Base-by-base conservation (phyloP, 2,797 vertebrate species). In the Lepus townsendii region DNA sequence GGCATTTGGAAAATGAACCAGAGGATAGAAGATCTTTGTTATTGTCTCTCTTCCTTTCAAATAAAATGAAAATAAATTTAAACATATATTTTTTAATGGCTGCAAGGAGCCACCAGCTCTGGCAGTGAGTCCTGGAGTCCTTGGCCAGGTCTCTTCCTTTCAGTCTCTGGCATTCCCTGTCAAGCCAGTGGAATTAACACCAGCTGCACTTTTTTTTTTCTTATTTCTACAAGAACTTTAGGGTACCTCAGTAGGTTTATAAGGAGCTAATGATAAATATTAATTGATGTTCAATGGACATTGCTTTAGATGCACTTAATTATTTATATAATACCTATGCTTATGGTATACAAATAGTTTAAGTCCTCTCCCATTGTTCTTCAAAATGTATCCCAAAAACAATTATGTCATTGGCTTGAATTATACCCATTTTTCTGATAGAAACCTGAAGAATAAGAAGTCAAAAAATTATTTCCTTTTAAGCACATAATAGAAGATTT, bases 361-460 rank as follows among this genome's bases (percentile, higher is more conserved):
- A 50, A 91, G 5, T n/a, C 26, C 30, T 91, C 83, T 73, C 32
- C 17, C 17, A 50, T 24, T 82, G 35, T 22, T 83, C 50, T 73
- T 90, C 71, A 83, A 71, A 88, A 50, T 88, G 19, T 35, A 68
- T 69, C 62, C 54, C 42, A 4, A 42, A 90, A 83, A 63, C n/a
- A 79, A 79, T 75, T 20, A 73, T 68, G 20, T 83, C 42, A 73
- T 19, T 63, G 24, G 17, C 72, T 38, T 32, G 47, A 35, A 52
- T 27, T 88, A 32, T n/a, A 63, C 30, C 22, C 80, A 77, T 65
- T 95, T 88, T 93, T 16, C 35, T 57, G 32, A 83, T 19, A 86
- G 78, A 88, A 86, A 88, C 14, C 1, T 38, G 38, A 91, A 93
- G 50, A 77, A 11, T 38, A 3, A 80, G 68, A 69, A 83, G 35